Percentiles rank a stretch among this genome's conserved stretches.
Conservation (phyloP, 2,888 invertebrate genomes). For the Eupithecia exiguata region DNA sequence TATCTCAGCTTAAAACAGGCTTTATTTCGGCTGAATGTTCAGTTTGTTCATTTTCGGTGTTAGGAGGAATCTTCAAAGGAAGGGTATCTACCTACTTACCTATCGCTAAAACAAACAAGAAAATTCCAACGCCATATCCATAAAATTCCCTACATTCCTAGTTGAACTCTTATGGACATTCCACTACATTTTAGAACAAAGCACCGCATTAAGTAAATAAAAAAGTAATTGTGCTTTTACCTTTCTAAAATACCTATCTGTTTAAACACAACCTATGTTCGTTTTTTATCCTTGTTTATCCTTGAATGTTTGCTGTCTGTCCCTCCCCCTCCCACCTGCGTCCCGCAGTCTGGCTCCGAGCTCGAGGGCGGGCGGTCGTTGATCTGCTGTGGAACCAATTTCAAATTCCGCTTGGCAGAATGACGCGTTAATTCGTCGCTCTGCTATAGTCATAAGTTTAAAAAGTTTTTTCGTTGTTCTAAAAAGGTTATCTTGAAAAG, state of each 20-base stretch:
- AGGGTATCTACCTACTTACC: too few relatives aligned
- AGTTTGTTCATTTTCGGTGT: background rate
- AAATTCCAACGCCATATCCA: background rate
- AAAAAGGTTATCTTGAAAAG: background rate
- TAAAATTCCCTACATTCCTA: background rate
- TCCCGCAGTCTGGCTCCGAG: slow-evolving; percentile 73
- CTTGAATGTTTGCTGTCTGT: slow-evolving; percentile 66
- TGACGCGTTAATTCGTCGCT: background rate
- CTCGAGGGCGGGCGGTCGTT: slow-evolving; percentile 69
- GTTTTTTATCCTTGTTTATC: slow-evolving; percentile 60
- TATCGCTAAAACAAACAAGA: background rate
- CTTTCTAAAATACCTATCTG: slow-evolving; percentile 44
- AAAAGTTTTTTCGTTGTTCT: background rate
- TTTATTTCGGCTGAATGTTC: background rate
- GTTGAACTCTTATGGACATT: background rate
- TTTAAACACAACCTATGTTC: slow-evolving; percentile 52
- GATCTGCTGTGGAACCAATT: slow-evolving; percentile 61
- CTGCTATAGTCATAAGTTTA: background rate
- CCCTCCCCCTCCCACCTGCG: slow-evolving; percentile 58
- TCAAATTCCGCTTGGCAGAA: slow-evolving; percentile 50
- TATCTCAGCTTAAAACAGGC: background rate
- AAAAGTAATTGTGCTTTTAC: slow-evolving; percentile 38
- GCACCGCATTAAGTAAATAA: slow-evolving; percentile 2
- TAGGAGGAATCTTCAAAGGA: too few relatives aligned
- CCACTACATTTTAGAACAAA: background rate